These are phyloP conservation scores for Chymomyza amoena DNA, from an alignment of 2,888 invertebrate genomes.

Conservation along the genomic window DNA sequence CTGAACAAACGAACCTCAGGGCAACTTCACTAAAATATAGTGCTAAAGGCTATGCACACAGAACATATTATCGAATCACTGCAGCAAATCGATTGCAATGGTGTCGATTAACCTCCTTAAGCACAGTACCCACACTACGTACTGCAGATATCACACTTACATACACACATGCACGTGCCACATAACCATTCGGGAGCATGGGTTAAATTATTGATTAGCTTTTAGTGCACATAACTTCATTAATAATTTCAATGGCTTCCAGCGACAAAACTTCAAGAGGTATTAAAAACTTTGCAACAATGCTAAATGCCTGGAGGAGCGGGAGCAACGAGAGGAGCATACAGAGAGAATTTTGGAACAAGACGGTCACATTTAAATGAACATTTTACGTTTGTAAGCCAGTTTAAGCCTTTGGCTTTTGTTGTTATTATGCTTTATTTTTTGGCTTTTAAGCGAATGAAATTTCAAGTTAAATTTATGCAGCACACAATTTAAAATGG, in stretches of 20 bases:
- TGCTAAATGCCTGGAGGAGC: not conserved
- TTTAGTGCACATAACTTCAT: slow-evolving; percentile 39
- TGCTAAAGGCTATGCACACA: too few relatives aligned
- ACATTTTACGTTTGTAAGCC: not conserved
- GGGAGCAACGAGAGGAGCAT: not conserved
- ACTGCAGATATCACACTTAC: not conserved
- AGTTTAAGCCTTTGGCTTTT: not conserved
- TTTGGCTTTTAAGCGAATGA: slow-evolving; percentile 8
- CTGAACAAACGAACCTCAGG: too few relatives aligned
- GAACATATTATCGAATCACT: too few relatives aligned
- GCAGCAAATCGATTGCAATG: too few relatives aligned
- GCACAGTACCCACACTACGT: too few relatives aligned
- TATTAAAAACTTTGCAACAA: not conserved
- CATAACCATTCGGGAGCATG: not conserved
- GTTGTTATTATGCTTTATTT: not conserved
- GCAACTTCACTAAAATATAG: too few relatives aligned
- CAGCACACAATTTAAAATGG: not conserved
- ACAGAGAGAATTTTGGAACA: not conserved
- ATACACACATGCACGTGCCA: slow-evolving; percentile 1
- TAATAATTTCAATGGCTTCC: slow-evolving; percentile 1
- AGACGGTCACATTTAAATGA: not conserved
- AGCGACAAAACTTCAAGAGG: slow-evolving; percentile 1
- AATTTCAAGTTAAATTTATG: slow-evolving; percentile 14
- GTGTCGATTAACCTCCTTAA: too few relatives aligned
- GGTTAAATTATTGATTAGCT: slow-evolving; percentile 42